Percentiles rank a stretch among this genome's conserved stretches.
Evolutionary conservation across 2,113 vertebrate genomes (phyloP).

Genomic region (Lamprologus sp.): DNA sequence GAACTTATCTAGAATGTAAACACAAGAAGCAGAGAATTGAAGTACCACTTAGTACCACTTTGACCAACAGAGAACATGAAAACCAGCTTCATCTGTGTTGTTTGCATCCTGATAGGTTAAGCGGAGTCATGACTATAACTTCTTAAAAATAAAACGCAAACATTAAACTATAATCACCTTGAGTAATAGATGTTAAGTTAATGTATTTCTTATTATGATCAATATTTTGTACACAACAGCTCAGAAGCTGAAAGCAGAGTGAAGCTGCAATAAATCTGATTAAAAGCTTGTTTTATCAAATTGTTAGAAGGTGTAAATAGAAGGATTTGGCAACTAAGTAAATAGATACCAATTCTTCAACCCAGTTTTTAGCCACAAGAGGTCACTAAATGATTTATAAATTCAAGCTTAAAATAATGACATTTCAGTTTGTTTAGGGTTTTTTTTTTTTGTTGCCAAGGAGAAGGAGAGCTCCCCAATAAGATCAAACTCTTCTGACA

Average conservation of each 20-base stretch:
- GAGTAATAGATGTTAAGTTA: background rate
- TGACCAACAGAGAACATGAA: background rate
- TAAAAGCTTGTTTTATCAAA: background rate
- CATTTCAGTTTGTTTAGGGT: background rate
- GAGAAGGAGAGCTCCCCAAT: background rate
- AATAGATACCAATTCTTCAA: background rate
- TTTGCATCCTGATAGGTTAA: background rate
- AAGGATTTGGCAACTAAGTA: background rate
- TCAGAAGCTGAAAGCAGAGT: background rate
- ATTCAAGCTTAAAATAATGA: background rate
- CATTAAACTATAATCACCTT: background rate
- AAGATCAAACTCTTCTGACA: background rate
- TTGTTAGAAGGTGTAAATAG: background rate
- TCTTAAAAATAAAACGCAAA: background rate
- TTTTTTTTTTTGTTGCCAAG: background rate
- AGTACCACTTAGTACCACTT: background rate
- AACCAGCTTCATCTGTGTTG: background rate
- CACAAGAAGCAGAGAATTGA: background rate
- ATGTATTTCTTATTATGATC: background rate
- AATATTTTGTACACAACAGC: background rate
- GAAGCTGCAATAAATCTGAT: background rate
- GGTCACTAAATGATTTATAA: constrained; percentile 12
- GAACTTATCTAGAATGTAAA: background rate
- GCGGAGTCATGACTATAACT: background rate
- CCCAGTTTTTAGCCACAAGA: constrained; percentile 37